Percentiles rank a stretch among this genome's conserved stretches.
Evolutionary conservation across 2,888 invertebrate genomes (phyloP).

Genomic region (Bombyx huttoni): DNA sequence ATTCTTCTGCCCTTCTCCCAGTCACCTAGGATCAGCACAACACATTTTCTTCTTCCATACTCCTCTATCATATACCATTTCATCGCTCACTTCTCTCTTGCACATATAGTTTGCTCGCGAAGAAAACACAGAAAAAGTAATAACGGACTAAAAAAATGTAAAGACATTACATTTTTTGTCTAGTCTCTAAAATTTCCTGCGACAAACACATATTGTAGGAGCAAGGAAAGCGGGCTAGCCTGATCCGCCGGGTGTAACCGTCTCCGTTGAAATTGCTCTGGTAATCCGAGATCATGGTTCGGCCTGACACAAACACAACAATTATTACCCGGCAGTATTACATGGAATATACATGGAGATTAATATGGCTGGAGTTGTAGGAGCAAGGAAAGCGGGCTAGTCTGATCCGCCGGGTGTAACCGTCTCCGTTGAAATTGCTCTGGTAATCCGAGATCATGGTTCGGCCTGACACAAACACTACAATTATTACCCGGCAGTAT

Average conservation of each 20-base stretch:
- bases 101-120: too few relatives aligned
- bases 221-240: neutral
- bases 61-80: too few relatives aligned
- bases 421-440: conserved; percentile 4
- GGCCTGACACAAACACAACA: conserved; percentile 1
- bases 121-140: too few relatives aligned
- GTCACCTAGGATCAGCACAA: too few relatives aligned
- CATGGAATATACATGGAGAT: neutral
- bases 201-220: neutral
- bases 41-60: too few relatives aligned
- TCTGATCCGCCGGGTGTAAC: conserved; percentile 3
- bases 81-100: too few relatives aligned
- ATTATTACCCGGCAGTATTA: conserved; percentile 1
- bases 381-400: neutral
- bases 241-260: conserved; percentile 4
- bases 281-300: conserved; percentile 5
- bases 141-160: too few relatives aligned
- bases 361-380: neutral
- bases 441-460: conserved; percentile 5
- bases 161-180: too few relatives aligned
- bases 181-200: neutral
- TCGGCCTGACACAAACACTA: conserved; percentile 1
- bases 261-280: conserved; percentile 3
- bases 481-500: conserved; percentile 1
- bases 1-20: too few relatives aligned